Percentiles rank a stretch among this genome's conserved stretches.
These are phyloP conservation scores for Saccopteryx bilineata DNA, from an alignment of 2,113 vertebrate species.

Conservation along the genomic window DNA sequence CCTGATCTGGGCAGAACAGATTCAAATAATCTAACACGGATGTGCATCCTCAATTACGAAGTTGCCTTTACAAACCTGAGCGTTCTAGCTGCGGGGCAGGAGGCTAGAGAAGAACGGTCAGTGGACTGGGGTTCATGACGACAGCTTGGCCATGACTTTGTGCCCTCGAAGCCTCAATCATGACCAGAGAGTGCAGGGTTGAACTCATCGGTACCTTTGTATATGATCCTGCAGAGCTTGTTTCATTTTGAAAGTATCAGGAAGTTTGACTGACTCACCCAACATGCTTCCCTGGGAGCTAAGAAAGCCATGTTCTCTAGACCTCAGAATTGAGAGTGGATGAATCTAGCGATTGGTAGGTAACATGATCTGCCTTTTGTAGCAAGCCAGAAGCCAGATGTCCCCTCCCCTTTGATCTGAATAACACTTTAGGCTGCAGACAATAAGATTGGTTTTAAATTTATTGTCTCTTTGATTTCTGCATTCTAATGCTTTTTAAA, in stretches of 20 bases:
- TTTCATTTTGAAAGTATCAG: slow-evolving; percentile 78
- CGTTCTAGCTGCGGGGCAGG: not conserved
- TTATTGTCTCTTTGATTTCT: slow-evolving; percentile 94
- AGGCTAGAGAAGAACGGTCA: not conserved
- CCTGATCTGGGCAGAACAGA: slow-evolving; percentile 37
- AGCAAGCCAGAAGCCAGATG: slow-evolving; percentile 92
- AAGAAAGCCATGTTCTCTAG: slow-evolving; percentile 76
- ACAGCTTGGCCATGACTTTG: not conserved
- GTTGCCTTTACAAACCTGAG: not conserved
- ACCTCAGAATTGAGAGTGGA: slow-evolving; percentile 80
- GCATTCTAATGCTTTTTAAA: slow-evolving; percentile 92
- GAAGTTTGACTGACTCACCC: slow-evolving; percentile 73
- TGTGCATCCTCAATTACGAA: not conserved
- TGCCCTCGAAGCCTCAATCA: not conserved
- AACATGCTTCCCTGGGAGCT: slow-evolving; percentile 76
- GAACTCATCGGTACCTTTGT: slow-evolving; percentile 9
- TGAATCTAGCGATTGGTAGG: slow-evolving; percentile 85
- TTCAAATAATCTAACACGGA: not conserved
- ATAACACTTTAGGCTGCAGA: slow-evolving; percentile 93
- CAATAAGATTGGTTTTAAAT: slow-evolving; percentile 95
- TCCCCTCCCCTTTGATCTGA: slow-evolving; percentile 93
- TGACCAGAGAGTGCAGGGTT: not conserved
- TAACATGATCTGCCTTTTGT: slow-evolving; percentile 90
- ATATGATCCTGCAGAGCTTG: slow-evolving; percentile 56
- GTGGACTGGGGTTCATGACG: not conserved